phyloP scores from a whole-genome alignment of 92 coral and sea anemone genomes.

The Zoanthus gigantus region DNA sequence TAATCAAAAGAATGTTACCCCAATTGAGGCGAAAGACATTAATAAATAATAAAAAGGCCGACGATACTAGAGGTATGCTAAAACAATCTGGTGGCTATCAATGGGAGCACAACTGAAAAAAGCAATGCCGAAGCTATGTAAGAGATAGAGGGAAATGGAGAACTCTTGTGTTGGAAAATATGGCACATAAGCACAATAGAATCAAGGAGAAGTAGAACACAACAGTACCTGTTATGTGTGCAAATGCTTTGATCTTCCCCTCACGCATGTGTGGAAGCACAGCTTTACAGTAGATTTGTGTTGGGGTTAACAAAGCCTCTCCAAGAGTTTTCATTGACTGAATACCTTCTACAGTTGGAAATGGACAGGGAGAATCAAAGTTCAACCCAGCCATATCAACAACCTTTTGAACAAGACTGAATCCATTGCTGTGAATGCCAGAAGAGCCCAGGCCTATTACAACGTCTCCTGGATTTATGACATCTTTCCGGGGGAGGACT shows the following conservation, averaged over 20 bases:
- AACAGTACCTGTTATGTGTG: slow-evolving; percentile 88
- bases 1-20: too few species aligned
- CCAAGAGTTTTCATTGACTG: slow-evolving; percentile 77
- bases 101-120: too few species aligned
- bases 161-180: too few species aligned
- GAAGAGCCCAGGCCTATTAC: slow-evolving; percentile 92
- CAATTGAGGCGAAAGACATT: too few species aligned
- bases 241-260: slow-evolving; percentile 92
- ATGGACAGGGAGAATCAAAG: slow-evolving; percentile 82
- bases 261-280: slow-evolving; percentile 85
- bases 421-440: slow-evolving; percentile 97
- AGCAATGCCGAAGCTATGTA: too few species aligned
- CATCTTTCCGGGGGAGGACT: slow-evolving; percentile 73
- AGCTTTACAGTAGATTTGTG: slow-evolving; percentile 83
- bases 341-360: slow-evolving; percentile 74
- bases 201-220: background rate
- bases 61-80: too few species aligned
- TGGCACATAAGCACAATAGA: background rate
- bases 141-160: too few species aligned
- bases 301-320: slow-evolving; percentile 82
- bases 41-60: too few species aligned
- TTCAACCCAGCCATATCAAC: slow-evolving; percentile 66
- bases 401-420: slow-evolving; percentile 87
- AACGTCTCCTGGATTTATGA: slow-evolving; percentile 76
- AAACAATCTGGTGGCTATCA: too few species aligned